Evolutionary conservation across 2,888 invertebrate genomes (phyloP), one percentile per base, ranked within the genome.

Genomic region (Nebria salina): DNA sequence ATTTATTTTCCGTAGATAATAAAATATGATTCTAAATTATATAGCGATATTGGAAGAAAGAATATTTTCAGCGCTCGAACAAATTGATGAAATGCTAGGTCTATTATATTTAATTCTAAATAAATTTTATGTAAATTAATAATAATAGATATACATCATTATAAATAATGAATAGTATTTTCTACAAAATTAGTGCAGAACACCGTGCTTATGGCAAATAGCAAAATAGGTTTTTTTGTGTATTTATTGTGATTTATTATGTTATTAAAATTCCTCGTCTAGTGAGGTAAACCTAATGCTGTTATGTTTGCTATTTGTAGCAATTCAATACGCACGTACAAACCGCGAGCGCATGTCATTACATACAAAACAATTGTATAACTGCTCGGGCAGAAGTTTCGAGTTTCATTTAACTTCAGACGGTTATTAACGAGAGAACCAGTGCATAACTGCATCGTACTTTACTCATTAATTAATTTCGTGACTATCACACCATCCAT

Each of bases 391-490:
- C 54, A 54, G 13, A 70, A 70, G 70, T 70, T 70, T 70, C 70
- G 20, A 70, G 70, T 70, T 70, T 25, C 70, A 70, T 73, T 73
- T 20, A 79, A 79, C 74, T 79, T 79, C 66, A 65, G 66, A 43
- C 43, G 72, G 64, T 66, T 79, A 79, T 75, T 20, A 74, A 75
- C 25, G 78, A 54, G 54, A 54, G 54, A 73, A 68, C 79, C 75
- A 74, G 66, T 79, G 79, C 79, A 79, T 75, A 79, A 79, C 79
- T 79, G 74, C 74, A 79, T 79, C 74, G 66, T 34, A 25, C 70
- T 15, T 11, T 79, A 43, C 79, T 73, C 75, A 79, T 75, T 79
- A 79, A 79, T 79, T 79, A 79, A 79, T 79, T 79, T 54, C 54
- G 25, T 54, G 77, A 77, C 77, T 72, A 78, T 78, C 78, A 77